Percentiles rank a stretch among this genome's conserved stretches.
Evolutionary conservation across 2,113 vertebrate species (phyloP).

Genomic region (Catharus bicknelli): DNA sequence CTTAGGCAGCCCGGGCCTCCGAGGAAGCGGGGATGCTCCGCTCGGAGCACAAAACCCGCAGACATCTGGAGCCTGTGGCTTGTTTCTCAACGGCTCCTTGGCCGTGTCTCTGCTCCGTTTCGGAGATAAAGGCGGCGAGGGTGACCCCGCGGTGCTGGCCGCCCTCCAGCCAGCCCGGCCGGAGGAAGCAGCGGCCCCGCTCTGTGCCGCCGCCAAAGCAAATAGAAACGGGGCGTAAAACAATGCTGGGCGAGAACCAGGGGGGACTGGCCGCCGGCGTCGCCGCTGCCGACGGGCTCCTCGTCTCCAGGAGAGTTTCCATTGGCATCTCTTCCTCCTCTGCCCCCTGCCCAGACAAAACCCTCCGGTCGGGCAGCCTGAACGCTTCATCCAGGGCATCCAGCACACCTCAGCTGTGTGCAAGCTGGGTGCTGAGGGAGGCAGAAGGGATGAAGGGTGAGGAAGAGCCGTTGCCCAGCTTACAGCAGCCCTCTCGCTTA

Average conservation of each 20-base stretch:
- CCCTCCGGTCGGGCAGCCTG: not conserved
- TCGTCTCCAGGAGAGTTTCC: not conserved
- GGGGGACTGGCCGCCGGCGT: not conserved
- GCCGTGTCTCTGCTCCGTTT: not conserved
- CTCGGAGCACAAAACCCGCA: not conserved
- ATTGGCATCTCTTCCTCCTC: not conserved
- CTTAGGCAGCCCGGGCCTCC: constrained; percentile 30
- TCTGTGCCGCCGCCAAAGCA: constrained; percentile 57
- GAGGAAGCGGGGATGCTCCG: not conserved
- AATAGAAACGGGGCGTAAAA: not conserved
- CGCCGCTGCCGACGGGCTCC: not conserved
- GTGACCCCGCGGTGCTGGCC: constrained; percentile 29
- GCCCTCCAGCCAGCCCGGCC: constrained; percentile 43
- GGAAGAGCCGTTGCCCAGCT: not conserved
- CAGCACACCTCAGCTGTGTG: accelerated
- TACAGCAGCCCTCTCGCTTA: not conserved
- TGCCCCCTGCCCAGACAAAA: not conserved
- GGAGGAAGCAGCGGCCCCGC: constrained; percentile 32
- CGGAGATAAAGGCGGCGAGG: constrained; percentile 41
- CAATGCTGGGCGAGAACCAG: not conserved
- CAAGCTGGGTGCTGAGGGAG: not conserved
- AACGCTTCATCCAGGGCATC: not conserved
- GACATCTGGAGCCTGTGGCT: constrained; percentile 66
- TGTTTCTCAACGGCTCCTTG: constrained; percentile 39
- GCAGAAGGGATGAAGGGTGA: not conserved